phyloP scores from a whole-genome alignment of 2,888 invertebrate genomes.

The Lycia hirtaria region DNA sequence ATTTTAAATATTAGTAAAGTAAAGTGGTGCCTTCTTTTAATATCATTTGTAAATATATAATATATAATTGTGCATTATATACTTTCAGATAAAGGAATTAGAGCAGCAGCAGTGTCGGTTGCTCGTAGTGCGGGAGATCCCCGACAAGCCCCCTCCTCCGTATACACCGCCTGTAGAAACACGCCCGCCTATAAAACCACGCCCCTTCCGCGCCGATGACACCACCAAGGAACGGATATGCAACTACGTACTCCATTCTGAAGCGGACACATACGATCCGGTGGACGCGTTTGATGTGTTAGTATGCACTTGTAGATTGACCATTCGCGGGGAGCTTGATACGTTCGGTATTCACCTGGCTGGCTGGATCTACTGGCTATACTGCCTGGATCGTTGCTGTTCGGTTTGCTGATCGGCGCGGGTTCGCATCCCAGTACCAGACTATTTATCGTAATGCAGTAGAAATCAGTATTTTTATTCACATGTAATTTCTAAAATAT shows the following conservation, averaged over 20 bases:
- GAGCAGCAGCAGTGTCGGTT: constrained; percentile 75
- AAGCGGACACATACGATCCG: constrained; percentile 36
- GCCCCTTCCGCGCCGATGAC: constrained; percentile 57
- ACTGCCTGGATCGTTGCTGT: too few species aligned
- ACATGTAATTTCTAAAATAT: too few species aligned
- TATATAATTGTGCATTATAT: neutral
- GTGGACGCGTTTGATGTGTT: constrained; percentile 59
- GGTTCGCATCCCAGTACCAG: too few species aligned
- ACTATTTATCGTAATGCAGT: too few species aligned
- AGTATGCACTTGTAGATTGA: too few species aligned
- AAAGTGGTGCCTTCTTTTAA: too few species aligned
- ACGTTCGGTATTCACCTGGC: too few species aligned
- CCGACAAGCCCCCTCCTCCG: constrained; percentile 80
- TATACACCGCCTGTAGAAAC: constrained; percentile 72
- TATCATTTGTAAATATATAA: neutral
- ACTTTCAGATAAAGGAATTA: constrained; percentile 72
- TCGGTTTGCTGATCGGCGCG: too few species aligned
- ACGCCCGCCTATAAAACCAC: constrained; percentile 50
- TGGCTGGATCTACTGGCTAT: too few species aligned
- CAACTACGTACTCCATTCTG: constrained; percentile 43
- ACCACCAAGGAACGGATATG: constrained; percentile 54
- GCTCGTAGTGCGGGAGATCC: constrained; percentile 76
- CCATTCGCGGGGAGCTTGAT: too few species aligned
- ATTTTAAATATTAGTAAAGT: too few species aligned
- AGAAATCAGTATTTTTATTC: too few species aligned